Base-by-base conservation (phyloP, 2,113 vertebrate genomes). In the Platysteira castanea region DNA sequence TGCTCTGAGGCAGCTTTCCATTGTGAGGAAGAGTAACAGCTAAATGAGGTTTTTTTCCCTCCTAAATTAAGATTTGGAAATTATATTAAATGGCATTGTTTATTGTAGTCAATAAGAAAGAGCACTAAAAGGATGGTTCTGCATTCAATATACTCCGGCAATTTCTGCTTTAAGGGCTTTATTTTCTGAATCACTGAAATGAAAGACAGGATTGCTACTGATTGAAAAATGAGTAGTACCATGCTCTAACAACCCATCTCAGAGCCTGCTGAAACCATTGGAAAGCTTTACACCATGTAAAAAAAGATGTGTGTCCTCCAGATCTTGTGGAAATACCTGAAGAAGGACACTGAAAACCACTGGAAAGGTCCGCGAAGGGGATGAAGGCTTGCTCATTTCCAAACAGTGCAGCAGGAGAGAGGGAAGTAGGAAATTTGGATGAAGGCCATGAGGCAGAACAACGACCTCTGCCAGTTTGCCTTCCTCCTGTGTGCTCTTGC, bases 1-100 rank as follows among this genome's bases (percentile, higher is more conserved):
- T 84, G 60, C 42, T 97, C 80, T 67, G 52, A 90, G 95, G 95
- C 93, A 95, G 95, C 93, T 94, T 96, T 95, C 90, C 90, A 84
- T 95, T 95, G 82, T 96, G 82, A 95, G 52, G 27, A 68, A 81
- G 78, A 83, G 60, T 76, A 94, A 93, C 11, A 91, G 42, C 84
- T 93, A 95, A 91, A 96, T 74, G 42, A 74, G 27, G 27, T 44
- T 49, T 59, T 59, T 88, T 47, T 28, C 24, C 13, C 24, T 54
- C 35, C 75, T 93, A 92, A 88, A 95, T 35, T 88, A 64, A 93
- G 75, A 95, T 84, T 96, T 94, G 54, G 90, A 95, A 97, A 95
- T 93, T 84, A 63, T 93, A 94, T 96, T 83, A 96, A 90, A 88
- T 92, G 52, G 30, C 44, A 92, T 95, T 96, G 87, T 95, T 96